A percentile compares a stretch with the other conserved stretches of the same genome.
These are phyloP conservation scores for Anoplolepis gracilipes DNA, from an alignment of 1,140 invertebrate species.

Conservation along the genomic window DNA sequence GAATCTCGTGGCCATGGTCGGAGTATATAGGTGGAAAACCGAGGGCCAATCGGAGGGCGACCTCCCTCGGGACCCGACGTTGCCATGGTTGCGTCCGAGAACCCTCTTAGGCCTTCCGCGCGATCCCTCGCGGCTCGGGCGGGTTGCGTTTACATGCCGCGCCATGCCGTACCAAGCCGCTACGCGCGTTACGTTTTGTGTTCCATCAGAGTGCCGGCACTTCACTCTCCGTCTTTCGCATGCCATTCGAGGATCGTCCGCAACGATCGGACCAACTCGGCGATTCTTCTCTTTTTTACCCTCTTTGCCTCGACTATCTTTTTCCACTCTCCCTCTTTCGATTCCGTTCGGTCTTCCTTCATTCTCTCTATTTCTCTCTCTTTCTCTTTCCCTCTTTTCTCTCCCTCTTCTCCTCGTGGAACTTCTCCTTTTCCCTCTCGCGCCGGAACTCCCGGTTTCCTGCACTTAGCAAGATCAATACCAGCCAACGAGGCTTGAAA, in stretches of 20 bases:
- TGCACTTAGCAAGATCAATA: conserved; percentile 87
- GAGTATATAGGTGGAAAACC: conserved; percentile 83
- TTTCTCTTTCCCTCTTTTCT: background rate
- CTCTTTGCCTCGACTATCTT: conserved; percentile 25
- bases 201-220: conserved; percentile 23
- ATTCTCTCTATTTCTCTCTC: background rate
- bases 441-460: conserved; percentile 82
- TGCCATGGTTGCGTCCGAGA: conserved; percentile 85
- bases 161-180: conserved; percentile 60
- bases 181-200: conserved; percentile 31
- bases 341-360: background rate
- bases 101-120: conserved; percentile 84
- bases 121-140: conserved; percentile 78
- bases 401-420: conserved; percentile 42
- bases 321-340: conserved; percentile 35
- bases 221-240: conserved; percentile 24
- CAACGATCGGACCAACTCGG: conserved; percentile 47
- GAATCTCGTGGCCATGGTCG: conserved; percentile 68
- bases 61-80: conserved; percentile 84
- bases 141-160: conserved; percentile 68
- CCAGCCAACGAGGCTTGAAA: conserved; percentile 87
- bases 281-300: conserved; percentile 23
- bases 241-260: conserved; percentile 56
- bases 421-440: conserved; percentile 64
- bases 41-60: conserved; percentile 85